Evolutionary conservation across 2,888 invertebrate genomes (phyloP).

Genomic region (Hirtodrosophila confusa): DNA sequence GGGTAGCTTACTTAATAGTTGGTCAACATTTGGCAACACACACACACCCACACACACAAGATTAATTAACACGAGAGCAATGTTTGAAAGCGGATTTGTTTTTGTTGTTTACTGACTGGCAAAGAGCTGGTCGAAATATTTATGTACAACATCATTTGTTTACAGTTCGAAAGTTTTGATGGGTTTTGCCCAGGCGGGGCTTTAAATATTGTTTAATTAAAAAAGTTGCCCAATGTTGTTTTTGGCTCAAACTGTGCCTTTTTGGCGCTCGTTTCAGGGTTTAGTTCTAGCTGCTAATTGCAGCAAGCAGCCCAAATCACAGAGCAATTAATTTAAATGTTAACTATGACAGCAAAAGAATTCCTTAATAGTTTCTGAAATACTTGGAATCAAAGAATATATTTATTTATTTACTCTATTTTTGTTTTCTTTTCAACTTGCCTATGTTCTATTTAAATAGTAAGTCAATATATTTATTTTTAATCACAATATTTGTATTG

Average conservation of each 20-base stretch:
- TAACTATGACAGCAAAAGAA: too few relatives aligned
- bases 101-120: conserved; percentile 15
- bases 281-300: background rate
- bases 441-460: too few relatives aligned
- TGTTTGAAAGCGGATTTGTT: conserved; percentile 65
- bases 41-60: conserved; percentile 56
- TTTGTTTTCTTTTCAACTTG: too few relatives aligned
- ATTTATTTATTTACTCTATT: too few relatives aligned
- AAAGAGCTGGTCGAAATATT: background rate
- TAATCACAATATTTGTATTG: too few relatives aligned
- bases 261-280: background rate
- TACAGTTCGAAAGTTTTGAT: conserved; percentile 59
- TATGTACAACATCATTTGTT: conserved; percentile 56
- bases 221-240: conserved; percentile 49
- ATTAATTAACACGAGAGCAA: conserved; percentile 74
- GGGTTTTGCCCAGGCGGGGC: conserved; percentile 24
- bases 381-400: too few relatives aligned
- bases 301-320: background rate
- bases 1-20: conserved; percentile 41
- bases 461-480: too few relatives aligned
- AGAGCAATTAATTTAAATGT: too few relatives aligned
- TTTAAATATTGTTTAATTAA: conserved; percentile 71
- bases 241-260: too few relatives aligned
- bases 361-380: too few relatives aligned
- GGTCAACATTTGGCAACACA: conserved; percentile 42